Conservation (phyloP, 1,140 invertebrate species). For the Eueides isabella region DNA sequence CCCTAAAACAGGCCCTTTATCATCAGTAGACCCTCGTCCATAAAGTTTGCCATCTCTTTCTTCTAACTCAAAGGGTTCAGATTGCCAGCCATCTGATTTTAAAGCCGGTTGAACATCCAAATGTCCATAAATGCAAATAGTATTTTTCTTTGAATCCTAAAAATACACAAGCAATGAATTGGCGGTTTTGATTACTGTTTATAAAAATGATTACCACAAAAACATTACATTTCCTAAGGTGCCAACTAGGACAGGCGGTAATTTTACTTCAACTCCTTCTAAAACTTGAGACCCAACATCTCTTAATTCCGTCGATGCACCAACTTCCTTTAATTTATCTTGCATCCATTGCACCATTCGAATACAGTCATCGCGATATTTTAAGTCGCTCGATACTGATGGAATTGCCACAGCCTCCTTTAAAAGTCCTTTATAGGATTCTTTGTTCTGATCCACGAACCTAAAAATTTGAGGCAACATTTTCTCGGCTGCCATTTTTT, state of each 20-base stretch:
- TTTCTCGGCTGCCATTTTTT: slow-evolving; percentile 69
- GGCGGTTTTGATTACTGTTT: not conserved
- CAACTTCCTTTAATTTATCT: slow-evolving; percentile 88
- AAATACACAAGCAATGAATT: slow-evolving; percentile 6
- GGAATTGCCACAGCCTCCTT: slow-evolving; percentile 95
- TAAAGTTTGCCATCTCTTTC: slow-evolving; percentile 96
- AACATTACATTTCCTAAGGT: slow-evolving; percentile 86
- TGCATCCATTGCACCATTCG: slow-evolving; percentile 90
- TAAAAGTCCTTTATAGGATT: slow-evolving; percentile 90
- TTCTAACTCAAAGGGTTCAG: slow-evolving; percentile 95
- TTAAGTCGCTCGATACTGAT: slow-evolving; percentile 96
- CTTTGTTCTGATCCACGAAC: slow-evolving; percentile 90
- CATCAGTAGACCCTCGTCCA: slow-evolving; percentile 96
- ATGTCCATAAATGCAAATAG: slow-evolving; percentile 97
- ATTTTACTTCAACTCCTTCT: slow-evolving; percentile 87
- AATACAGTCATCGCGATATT: slow-evolving; percentile 87
- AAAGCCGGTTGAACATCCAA: slow-evolving; percentile 98
- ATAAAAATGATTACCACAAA: not conserved
- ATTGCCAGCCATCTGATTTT: slow-evolving; percentile 96
- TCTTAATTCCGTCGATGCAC: slow-evolving; percentile 88
- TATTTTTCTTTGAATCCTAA: slow-evolving; percentile 92
- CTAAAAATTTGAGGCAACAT: slow-evolving; percentile 81
- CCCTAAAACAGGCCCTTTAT: slow-evolving; percentile 95
- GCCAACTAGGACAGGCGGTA: slow-evolving; percentile 96
- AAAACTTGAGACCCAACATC: slow-evolving; percentile 92